Evolutionary conservation across 1,140 invertebrate species (phyloP).

Genomic region (Calephelis virginiensis): DNA sequence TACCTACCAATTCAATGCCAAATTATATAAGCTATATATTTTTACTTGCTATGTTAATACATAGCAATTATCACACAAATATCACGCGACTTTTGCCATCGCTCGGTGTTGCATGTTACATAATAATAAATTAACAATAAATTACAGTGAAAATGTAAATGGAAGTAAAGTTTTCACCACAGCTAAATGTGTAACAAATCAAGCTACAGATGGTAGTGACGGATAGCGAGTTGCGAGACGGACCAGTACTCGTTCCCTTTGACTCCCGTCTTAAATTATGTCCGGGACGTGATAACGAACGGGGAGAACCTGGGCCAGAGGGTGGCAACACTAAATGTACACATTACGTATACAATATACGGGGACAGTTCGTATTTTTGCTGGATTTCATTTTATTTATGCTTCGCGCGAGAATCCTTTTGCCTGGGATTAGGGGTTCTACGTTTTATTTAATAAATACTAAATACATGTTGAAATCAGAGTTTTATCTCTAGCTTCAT

Average conservation of each 20-base stretch:
- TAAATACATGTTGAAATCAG: too few species aligned
- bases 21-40: too few species aligned
- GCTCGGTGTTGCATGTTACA: too few species aligned
- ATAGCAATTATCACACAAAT: not conserved
- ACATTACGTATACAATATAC: constrained; percentile 18
- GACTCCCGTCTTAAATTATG: constrained; percentile 67
- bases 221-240: constrained; percentile 39
- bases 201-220: constrained; percentile 46
- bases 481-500: too few species aligned
- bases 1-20: too few species aligned
- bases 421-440: not conserved
- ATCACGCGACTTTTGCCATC: not conserved
- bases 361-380: constrained; percentile 18
- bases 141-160: constrained; percentile 20
- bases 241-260: constrained; percentile 38
- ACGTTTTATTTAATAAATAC: too few species aligned
- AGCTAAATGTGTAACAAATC: constrained; percentile 40
- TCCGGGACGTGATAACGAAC: constrained; percentile 68
- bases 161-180: constrained; percentile 10
- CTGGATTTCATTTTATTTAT: constrained; percentile 18
- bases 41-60: too few species aligned
- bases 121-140: not conserved
- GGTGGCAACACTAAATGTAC: constrained; percentile 45
- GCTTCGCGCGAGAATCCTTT: constrained; percentile 7
- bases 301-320: constrained; percentile 26